phyloP scores from a whole-genome alignment of 2,113 vertebrate species.

The Salvelinus sp. region DNA sequence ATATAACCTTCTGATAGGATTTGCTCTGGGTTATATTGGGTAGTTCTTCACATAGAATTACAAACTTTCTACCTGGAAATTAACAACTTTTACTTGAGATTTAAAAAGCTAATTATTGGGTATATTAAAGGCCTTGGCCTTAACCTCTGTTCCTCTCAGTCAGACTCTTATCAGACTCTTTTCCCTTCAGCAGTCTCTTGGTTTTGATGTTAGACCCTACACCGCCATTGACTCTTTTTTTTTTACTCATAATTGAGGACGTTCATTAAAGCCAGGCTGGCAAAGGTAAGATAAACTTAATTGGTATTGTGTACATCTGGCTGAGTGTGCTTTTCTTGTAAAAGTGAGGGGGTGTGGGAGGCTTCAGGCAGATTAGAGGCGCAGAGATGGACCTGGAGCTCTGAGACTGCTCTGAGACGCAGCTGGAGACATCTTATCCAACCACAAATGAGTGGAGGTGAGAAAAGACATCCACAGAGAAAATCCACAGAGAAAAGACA shows the following conservation, averaged over 20 bases:
- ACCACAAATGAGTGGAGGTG: constrained; percentile 55
- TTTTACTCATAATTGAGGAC: constrained; percentile 9
- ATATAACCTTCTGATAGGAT: too few species aligned
- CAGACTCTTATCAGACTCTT: neutral
- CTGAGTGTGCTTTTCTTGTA: constrained; percentile 50
- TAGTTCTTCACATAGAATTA: too few species aligned
- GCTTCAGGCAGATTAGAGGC: constrained; percentile 19
- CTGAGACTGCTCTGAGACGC: constrained; percentile 22
- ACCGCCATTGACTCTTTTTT: neutral
- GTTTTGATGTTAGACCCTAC: neutral
- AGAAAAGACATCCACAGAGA: constrained; percentile 24
- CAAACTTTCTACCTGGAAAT: too few species aligned
- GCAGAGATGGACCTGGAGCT: constrained; percentile 18
- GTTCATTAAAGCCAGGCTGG: constrained; percentile 9
- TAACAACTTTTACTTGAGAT: too few species aligned
- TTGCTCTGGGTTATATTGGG: too few species aligned
- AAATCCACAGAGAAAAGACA: constrained; percentile 29
- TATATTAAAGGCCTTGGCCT: too few species aligned
- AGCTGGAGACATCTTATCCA: constrained; percentile 52
- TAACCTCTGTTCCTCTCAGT: too few species aligned
- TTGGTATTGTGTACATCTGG: constrained; percentile 57
- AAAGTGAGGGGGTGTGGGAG: constrained; percentile 33
- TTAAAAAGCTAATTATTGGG: too few species aligned
- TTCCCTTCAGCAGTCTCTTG: neutral
- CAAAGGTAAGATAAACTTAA: constrained; percentile 53